Evolutionary conservation across 2,797 vertebrate species (phyloP), one percentile per base, ranked within the genome.

Genomic region (Tragopan temminckii): DNA sequence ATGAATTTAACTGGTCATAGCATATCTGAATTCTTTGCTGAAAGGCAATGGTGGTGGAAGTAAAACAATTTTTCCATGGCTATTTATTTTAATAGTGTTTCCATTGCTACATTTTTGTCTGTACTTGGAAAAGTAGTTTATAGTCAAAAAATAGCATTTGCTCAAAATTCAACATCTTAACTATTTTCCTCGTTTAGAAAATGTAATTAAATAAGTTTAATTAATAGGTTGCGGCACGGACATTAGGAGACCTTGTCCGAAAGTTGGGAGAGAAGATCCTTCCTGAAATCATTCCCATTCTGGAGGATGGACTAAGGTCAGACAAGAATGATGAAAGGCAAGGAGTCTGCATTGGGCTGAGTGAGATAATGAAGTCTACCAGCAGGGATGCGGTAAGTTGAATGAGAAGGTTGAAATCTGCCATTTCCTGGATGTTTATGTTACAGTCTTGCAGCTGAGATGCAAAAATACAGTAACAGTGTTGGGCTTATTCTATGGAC

Each of bases 351-450:
- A 99, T 99, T 0, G 99, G 99, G 31, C 97, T 99, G 90, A 99
- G 99, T 1, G 99, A 99, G 97, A 99, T 99, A 94, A 99, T 99
- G 99, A 99, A 99, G 95, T 99, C 99, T 67, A 99, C 99, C 94
- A 99, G 99, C 98, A 99, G 98, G 95, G 99, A 99, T 0, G 99
- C 99, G 2, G 99, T 99, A 86, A 97, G 98, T 98, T 55, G 1
- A 4, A 5, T 2, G 42, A 33, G 31, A 64, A 13, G 33, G 38
- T 23, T 53, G 75, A 59, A 88, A 55, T 77, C 53, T 62, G 36
- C 7, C 0, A 7, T 77, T 82, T 52, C 13, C 17, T 33, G 25
- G 35, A 7, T 33, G 8, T 3, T 63, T 45, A 4, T 45, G 23
- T 58, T 70, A n/a, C 0, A 5, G 5, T 63, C 23, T 36, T 79